phyloP scores from a whole-genome alignment of 2,113 vertebrate species.

The Sinocyclocheilus grahami region DNA sequence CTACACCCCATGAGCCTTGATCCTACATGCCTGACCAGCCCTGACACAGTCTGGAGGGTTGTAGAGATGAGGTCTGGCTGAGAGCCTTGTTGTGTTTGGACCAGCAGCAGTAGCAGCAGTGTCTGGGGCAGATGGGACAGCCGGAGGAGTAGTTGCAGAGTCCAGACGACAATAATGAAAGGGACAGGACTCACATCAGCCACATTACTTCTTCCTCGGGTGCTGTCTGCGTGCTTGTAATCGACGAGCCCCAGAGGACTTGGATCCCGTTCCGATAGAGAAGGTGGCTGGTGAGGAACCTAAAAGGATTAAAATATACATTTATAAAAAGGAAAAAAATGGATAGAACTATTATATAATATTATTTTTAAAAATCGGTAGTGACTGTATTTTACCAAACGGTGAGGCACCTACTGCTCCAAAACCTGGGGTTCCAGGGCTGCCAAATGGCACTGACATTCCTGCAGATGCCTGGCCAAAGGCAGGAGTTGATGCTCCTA shows the following conservation, averaged over 20 bases:
- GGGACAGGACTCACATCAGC: constrained; percentile 10
- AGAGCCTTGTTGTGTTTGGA: constrained; percentile 56
- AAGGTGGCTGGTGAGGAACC: constrained; percentile 79
- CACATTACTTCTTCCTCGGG: constrained; percentile 85
- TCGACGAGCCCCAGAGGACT: constrained; percentile 80
- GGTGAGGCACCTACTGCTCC: constrained; percentile 58
- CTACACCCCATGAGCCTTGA: constrained; percentile 11
- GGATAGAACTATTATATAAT: not conserved
- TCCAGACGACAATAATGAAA: not conserved
- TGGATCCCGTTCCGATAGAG: constrained; percentile 91
- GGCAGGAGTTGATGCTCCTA: constrained; percentile 81
- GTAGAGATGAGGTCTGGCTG: constrained; percentile 39
- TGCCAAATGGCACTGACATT: constrained; percentile 81
- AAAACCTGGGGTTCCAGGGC: constrained; percentile 80
- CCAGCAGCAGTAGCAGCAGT: constrained; percentile 47
- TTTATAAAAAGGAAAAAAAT: not conserved
- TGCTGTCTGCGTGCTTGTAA: constrained; percentile 91
- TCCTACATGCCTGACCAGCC: constrained; percentile 48
- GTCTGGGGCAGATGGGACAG: constrained; percentile 23
- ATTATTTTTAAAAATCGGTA: not conserved
- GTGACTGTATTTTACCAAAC: constrained; percentile 76
- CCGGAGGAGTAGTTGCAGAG: not conserved
- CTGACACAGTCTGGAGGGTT: constrained; percentile 23
- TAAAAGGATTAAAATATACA: constrained; percentile 53
- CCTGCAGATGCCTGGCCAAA: constrained; percentile 82